Conservation (phyloP, 2,113 vertebrate genomes). For the Tauraco erythrolophus region DNA sequence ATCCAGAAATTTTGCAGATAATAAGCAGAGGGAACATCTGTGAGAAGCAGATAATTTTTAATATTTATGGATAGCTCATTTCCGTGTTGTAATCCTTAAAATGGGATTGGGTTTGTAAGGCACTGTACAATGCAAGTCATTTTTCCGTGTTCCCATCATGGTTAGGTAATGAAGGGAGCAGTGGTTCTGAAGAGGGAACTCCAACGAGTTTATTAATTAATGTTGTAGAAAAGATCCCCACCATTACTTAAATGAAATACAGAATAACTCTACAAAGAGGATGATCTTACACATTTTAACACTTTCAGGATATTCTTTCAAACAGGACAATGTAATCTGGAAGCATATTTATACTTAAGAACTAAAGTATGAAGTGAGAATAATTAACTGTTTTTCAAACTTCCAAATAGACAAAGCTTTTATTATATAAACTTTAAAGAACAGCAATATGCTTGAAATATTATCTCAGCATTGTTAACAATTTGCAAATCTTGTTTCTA, state of each 20-base stretch:
- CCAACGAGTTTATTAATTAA: conserved; percentile 24
- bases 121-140: not conserved
- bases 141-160: conserved; percentile 33
- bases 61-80: conserved; percentile 76
- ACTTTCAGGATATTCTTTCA: not conserved
- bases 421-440: not conserved
- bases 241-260: not conserved
- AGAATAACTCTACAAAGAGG: not conserved
- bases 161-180: conserved; percentile 4
- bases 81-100: conserved; percentile 61
- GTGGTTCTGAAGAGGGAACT: conserved; percentile 15
- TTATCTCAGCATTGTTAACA: not conserved
- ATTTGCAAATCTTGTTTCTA: not conserved
- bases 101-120: not conserved
- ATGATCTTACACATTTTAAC: not conserved
- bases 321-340: not conserved
- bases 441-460: not conserved
- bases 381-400: not conserved
- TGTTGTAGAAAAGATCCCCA: not conserved
- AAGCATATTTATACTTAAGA: not conserved
- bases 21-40: conserved; percentile 74
- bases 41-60: conserved; percentile 74
- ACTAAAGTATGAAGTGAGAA: not conserved
- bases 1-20: conserved; percentile 76
- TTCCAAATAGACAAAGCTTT: not conserved